phyloP scores from a whole-genome alignment of 2,797 vertebrate genomes.

The Periophthalmus magnuspinnatus region DNA sequence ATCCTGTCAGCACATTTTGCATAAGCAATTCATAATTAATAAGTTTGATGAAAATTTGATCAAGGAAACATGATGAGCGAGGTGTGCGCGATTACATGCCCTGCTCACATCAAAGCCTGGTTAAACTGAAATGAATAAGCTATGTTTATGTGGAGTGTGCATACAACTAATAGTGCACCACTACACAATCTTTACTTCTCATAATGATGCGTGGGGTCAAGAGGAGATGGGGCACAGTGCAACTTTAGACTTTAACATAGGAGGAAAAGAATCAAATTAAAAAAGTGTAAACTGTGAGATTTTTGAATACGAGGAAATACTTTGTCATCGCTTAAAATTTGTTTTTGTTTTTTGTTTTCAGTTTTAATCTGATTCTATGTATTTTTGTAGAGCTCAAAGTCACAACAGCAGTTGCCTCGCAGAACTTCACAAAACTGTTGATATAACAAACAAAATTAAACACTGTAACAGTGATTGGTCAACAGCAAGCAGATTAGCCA shows the following conservation, averaged over 20 bases:
- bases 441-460: too few species aligned
- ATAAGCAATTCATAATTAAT: conserved; percentile 88
- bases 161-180: conserved; percentile 59
- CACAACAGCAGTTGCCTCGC: too few species aligned
- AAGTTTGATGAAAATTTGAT: conserved; percentile 85
- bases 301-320: too few species aligned
- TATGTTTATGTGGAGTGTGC: conserved; percentile 66
- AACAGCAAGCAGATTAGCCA: too few species aligned
- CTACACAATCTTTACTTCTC: conserved; percentile 38
- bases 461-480: too few species aligned
- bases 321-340: too few species aligned
- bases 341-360: too few species aligned
- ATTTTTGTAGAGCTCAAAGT: too few species aligned
- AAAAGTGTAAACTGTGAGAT: too few species aligned
- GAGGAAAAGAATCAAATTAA: too few species aligned
- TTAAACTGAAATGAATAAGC: conserved; percentile 84
- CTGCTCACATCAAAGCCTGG: conserved; percentile 81
- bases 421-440: too few species aligned
- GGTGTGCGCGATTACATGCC: conserved; percentile 81
- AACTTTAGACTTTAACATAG: conserved; percentile 3
- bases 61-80: conserved; percentile 85
- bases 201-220: conserved; percentile 63
- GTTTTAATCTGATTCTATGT: too few species aligned
- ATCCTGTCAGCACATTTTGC: conserved; percentile 85
- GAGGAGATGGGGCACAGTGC: conserved; percentile 34